Conservation (phyloP, 2,888 invertebrate species). For the Neocrepidodera transversa region DNA sequence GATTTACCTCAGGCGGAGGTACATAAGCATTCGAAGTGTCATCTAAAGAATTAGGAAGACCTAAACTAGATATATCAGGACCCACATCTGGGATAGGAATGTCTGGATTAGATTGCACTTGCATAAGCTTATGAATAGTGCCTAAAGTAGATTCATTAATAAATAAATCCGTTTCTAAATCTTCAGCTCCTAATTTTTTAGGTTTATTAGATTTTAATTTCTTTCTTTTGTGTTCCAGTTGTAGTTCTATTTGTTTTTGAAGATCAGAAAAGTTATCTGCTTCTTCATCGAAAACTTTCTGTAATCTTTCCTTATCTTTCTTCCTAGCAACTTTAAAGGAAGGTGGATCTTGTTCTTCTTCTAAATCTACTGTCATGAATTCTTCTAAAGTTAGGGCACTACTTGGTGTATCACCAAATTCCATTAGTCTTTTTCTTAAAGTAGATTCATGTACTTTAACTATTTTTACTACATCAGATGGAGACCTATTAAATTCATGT, state of each 20-base stretch:
- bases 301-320: constrained; percentile 84
- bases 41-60: constrained; percentile 67
- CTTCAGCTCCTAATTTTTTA: constrained; percentile 42
- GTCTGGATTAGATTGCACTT: constrained; percentile 50
- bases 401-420: constrained; percentile 97
- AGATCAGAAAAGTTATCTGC: constrained; percentile 73
- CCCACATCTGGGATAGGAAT: constrained; percentile 55
- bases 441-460: constrained; percentile 96
- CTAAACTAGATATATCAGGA: constrained; percentile 81
- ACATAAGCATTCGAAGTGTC: constrained; percentile 57
- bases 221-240: constrained; percentile 67
- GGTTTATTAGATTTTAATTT: background rate
- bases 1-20: constrained; percentile 41
- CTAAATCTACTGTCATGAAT: constrained; percentile 95
- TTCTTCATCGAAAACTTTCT: constrained; percentile 71
- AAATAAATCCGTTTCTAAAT: constrained; percentile 58
- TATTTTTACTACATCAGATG: constrained; percentile 88
- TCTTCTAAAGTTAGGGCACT: constrained; percentile 94
- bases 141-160: constrained; percentile 61
- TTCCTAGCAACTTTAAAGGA: constrained; percentile 91
- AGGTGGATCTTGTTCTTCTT: constrained; percentile 96
- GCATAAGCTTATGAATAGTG: constrained; percentile 59
- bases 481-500: constrained; percentile 88
- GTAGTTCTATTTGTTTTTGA: constrained; percentile 86
- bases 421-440: constrained; percentile 84